Conservation (phyloP, 2,888 invertebrate species). For the Scotopteryx bipunctaria region DNA sequence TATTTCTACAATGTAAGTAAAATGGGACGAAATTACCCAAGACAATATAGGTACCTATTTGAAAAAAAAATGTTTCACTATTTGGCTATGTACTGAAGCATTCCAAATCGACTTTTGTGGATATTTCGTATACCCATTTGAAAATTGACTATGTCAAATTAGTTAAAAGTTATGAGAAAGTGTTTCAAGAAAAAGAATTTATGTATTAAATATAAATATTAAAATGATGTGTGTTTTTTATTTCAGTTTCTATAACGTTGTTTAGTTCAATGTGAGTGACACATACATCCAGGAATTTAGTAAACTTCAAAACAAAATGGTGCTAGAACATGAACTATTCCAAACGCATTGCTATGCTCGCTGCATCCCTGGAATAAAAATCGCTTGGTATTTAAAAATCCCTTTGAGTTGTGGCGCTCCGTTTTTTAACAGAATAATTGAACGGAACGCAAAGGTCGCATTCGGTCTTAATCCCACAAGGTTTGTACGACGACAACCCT, state of each 20-base stretch:
- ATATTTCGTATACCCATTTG: slow-evolving; percentile 56
- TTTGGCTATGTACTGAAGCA: slow-evolving; percentile 65
- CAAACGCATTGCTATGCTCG: slow-evolving; percentile 1
- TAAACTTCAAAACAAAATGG: not conserved
- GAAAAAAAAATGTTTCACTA: slow-evolving; percentile 78
- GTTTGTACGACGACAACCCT: slow-evolving; percentile 46
- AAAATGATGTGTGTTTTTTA: slow-evolving; percentile 44
- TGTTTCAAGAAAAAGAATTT: slow-evolving; percentile 79
- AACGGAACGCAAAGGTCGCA: slow-evolving; percentile 45
- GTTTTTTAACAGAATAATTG: slow-evolving; percentile 51
- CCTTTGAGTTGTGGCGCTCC: slow-evolving; percentile 31
- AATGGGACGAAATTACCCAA: slow-evolving; percentile 55
- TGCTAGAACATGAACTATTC: slow-evolving; percentile 5
- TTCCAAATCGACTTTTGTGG: slow-evolving; percentile 62
- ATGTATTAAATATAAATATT: slow-evolving; percentile 64
- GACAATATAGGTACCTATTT: slow-evolving; percentile 74
- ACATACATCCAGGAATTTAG: not conserved
- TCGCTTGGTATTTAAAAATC: slow-evolving; percentile 14
- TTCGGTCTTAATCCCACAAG: slow-evolving; percentile 53
- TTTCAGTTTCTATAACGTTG: not conserved
- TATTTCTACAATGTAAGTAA: slow-evolving; percentile 32
- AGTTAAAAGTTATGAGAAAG: slow-evolving; percentile 63
- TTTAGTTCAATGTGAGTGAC: not conserved
- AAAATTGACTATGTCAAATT: slow-evolving; percentile 70
- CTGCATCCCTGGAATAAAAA: slow-evolving; percentile 20